Evolutionary conservation across 1,140 invertebrate genomes (phyloP).

Genomic region (Brachystomella parvula): DNA sequence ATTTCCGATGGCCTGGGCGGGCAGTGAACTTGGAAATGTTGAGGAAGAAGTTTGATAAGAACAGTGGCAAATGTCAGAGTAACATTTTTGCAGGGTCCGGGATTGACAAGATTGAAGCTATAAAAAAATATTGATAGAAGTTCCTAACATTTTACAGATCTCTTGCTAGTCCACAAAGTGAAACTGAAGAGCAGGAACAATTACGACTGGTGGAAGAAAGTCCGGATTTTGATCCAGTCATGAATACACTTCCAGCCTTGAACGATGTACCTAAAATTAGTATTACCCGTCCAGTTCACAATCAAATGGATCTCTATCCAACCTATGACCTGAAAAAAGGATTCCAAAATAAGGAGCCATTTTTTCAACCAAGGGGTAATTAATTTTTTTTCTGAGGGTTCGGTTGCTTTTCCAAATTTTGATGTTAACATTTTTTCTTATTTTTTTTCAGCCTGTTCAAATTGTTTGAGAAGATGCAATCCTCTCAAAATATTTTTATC

Average conservation of each 20-base stretch:
- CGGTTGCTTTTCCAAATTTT: not conserved
- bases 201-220: not conserved
- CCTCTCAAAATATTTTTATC: not conserved
- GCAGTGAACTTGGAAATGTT: too few relatives aligned
- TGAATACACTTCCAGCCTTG: not conserved
- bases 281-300: not conserved
- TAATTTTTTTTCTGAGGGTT: not conserved
- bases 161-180: not conserved
- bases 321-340: not conserved
- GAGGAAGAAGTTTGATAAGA: too few relatives aligned
- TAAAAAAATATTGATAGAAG: not conserved
- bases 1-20: too few relatives aligned
- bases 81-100: too few relatives aligned
- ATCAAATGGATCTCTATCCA: constrained; percentile 1
- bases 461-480: not conserved
- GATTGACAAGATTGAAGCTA: too few relatives aligned
- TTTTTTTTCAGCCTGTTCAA: not conserved
- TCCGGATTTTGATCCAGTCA: constrained; percentile 3
- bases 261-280: not conserved
- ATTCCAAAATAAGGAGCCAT: not conserved
- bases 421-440: not conserved
- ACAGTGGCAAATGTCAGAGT: too few relatives aligned
- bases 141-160: constrained; percentile 6
- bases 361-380: not conserved
- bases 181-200: constrained; percentile 11